A percentile compares a stretch with the other conserved stretches of the same genome.
Conservation (phyloP, 2,113 vertebrate genomes). For the Antechinus stuartii region DNA sequence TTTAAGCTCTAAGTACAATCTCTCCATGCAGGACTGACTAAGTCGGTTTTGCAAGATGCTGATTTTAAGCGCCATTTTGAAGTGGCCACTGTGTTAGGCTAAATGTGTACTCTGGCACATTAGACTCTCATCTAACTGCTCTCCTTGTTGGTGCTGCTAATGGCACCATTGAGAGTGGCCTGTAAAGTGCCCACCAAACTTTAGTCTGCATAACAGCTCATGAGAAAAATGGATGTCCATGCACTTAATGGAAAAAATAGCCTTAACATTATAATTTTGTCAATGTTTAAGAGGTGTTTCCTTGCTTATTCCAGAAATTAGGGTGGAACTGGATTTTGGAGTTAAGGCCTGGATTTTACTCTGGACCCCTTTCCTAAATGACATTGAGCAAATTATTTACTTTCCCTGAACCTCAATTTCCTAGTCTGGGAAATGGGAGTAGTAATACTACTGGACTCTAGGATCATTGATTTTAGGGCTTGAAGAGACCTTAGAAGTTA, state of each 20-base stretch:
- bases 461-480: not conserved
- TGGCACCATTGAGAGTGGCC: not conserved
- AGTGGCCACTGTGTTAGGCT: not conserved
- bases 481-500: not conserved
- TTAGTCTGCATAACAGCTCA: not conserved
- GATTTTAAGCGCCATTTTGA: not conserved
- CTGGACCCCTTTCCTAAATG: not conserved
- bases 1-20: constrained; percentile 58
- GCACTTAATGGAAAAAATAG: not conserved
- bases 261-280: not conserved
- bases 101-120: fast-evolving
- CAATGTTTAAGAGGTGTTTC: not conserved
- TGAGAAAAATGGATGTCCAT: not conserved
- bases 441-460: not conserved
- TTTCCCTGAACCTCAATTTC: not conserved
- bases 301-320: not conserved
- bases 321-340: not conserved
- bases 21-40: not conserved
- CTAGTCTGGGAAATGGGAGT: not conserved
- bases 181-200: not conserved
- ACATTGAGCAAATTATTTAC: not conserved
- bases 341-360: not conserved
- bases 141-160: not conserved
- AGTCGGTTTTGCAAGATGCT: not conserved
- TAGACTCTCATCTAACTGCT: not conserved